These are phyloP conservation scores for Bradysia coprophila DNA, from an alignment of 1,140 invertebrate species.

Conservation along the genomic window DNA sequence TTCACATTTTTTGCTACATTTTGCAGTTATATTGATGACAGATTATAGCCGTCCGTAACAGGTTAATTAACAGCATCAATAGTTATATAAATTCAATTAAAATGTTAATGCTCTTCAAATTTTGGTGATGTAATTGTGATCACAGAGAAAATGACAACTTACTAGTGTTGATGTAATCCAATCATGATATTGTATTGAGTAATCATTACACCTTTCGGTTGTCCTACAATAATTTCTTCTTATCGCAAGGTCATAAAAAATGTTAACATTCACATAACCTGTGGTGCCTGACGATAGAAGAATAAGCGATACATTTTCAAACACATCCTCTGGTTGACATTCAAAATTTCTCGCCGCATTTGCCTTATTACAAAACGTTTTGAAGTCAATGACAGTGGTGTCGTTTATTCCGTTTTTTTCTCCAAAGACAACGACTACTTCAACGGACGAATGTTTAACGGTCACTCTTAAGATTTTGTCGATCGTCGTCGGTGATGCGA, in stretches of 20 bases:
- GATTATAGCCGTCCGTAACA: too few relatives aligned
- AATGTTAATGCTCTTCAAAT: too few relatives aligned
- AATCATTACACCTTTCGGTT: slow-evolving; percentile 78
- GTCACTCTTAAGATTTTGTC: neutral
- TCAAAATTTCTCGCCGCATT: neutral
- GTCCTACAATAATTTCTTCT: slow-evolving; percentile 44
- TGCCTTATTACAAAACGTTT: too few relatives aligned
- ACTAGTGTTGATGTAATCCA: slow-evolving; percentile 27
- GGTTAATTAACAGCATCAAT: too few relatives aligned
- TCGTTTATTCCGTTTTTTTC: neutral
- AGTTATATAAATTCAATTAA: too few relatives aligned
- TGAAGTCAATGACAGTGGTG: too few relatives aligned
- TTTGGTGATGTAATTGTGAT: too few relatives aligned
- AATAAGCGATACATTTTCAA: neutral
- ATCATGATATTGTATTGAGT: slow-evolving; percentile 43
- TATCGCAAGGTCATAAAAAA: slow-evolving; percentile 10
- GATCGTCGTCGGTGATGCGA: neutral
- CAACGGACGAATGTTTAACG: neutral
- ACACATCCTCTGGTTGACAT: neutral
- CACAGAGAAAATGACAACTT: too few relatives aligned
- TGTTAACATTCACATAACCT: too few relatives aligned
- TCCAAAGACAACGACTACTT: neutral
- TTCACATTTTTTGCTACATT: too few relatives aligned
- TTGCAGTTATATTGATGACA: too few relatives aligned
- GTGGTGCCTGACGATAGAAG: neutral